These are phyloP conservation scores for Mionectes olivaceus DNA, from an alignment of 2,797 vertebrate species.

Conservation along the genomic window DNA sequence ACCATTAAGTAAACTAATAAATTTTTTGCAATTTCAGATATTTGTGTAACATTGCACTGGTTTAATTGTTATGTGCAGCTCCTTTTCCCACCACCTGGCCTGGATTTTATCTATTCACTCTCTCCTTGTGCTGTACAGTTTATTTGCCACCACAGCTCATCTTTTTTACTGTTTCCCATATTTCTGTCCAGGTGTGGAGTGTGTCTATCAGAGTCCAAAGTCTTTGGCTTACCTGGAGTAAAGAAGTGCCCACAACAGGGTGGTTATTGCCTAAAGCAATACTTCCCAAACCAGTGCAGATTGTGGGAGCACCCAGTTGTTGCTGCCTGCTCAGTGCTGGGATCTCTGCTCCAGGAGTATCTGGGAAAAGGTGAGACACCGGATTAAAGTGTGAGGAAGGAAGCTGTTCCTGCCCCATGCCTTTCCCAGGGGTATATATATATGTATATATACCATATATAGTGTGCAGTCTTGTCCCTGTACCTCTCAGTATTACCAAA, in stretches of 20 bases:
- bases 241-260: background rate
- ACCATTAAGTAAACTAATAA: background rate
- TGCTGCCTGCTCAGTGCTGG: background rate
- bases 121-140: background rate
- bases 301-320: background rate
- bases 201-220: background rate
- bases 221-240: background rate
- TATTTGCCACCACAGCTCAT: background rate
- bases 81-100: background rate
- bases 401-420: background rate
- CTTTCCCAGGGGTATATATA: background rate
- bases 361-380: background rate
- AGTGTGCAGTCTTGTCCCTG: rapidly evolving
- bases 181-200: background rate
- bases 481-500: background rate
- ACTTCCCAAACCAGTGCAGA: background rate
- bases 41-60: background rate
- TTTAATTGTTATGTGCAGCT: background rate
- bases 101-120: background rate
- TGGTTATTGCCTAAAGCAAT: background rate
- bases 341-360: background rate
- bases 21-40: background rate
- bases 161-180: background rate
- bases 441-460: background rate
- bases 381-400: background rate